Percentiles rank a stretch among this genome's conserved stretches.
Conservation (phyloP, 2,888 invertebrate species). For the Kuschelorhynchus macadamiae region DNA sequence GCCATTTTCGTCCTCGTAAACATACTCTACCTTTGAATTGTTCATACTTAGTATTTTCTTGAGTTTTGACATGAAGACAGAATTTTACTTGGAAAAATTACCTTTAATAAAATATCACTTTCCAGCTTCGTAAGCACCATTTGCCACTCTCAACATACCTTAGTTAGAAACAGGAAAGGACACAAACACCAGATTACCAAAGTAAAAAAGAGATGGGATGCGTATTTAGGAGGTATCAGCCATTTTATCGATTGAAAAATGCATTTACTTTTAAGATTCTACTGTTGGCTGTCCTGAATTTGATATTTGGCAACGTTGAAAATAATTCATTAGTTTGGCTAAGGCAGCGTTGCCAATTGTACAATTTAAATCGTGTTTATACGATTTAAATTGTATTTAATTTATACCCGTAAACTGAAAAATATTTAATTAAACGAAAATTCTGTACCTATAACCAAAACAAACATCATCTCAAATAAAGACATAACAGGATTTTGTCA, state of each 20-base stretch:
- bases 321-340: too few species aligned
- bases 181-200: not conserved
- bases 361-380: too few species aligned
- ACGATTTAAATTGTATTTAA: too few species aligned
- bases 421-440: too few species aligned
- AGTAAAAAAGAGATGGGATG: conserved; percentile 15
- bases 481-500: too few species aligned
- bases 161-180: conserved; percentile 21
- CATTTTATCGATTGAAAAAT: conserved; percentile 42
- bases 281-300: conserved; percentile 10
- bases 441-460: too few species aligned
- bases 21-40: conserved; percentile 42
- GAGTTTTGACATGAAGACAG: conserved; percentile 24
- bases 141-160: conserved; percentile 22
- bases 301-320: not conserved
- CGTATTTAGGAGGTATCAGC: conserved; percentile 23
- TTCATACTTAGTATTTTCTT: conserved; percentile 33
- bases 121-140: conserved; percentile 5
- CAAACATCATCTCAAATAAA: too few species aligned
- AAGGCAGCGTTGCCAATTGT: too few species aligned
- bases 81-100: not conserved
- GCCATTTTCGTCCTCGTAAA: conserved; percentile 44
- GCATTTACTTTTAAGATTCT: not conserved
- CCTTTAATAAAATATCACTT: conserved; percentile 26
- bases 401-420: too few species aligned